A percentile compares a stretch with the other conserved stretches of the same genome.
phyloP scores from a whole-genome alignment of 1,140 invertebrate species.

The Meloidogyne chitwoodi region DNA sequence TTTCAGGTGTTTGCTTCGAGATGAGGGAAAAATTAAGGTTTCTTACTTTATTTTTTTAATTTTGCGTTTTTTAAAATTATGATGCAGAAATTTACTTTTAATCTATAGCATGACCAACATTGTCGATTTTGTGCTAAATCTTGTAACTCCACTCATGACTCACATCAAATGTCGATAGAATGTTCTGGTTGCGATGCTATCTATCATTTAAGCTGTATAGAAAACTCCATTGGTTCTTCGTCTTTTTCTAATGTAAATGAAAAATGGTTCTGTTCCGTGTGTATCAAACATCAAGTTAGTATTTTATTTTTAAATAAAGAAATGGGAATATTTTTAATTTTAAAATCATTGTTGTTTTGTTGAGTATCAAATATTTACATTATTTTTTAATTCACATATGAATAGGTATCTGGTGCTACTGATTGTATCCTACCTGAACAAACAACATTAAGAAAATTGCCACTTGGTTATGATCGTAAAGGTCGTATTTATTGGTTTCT shows the following conservation, averaged over 20 bases:
- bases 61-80: background rate
- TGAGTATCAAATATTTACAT: too few species aligned
- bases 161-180: slow-evolving; percentile 18
- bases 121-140: slow-evolving; percentile 79
- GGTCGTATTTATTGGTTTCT: slow-evolving; percentile 47
- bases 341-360: too few species aligned
- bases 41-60: slow-evolving; percentile 2
- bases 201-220: slow-evolving; percentile 37
- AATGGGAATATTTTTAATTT: too few species aligned
- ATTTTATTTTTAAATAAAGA: background rate
- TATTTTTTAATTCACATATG: background rate
- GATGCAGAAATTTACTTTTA: background rate
- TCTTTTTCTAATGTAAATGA: background rate
- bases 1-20: slow-evolving; percentile 26
- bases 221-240: slow-evolving; percentile 26
- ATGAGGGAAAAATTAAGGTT: slow-evolving; percentile 32
- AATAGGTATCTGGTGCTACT: slow-evolving; percentile 29
- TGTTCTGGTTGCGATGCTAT: slow-evolving; percentile 48
- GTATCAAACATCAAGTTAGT: background rate
- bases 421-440: slow-evolving; percentile 34
- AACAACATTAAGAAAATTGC: slow-evolving; percentile 1
- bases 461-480: slow-evolving; percentile 42
- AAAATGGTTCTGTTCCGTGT: slow-evolving; percentile 35
- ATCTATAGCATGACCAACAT: slow-evolving; percentile 73
- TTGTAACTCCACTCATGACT: slow-evolving; percentile 12